Evolutionary conservation across 2,113 vertebrate genomes (phyloP), one percentile per base, ranked within the genome.

Genomic region (Casuarius casuarius): DNA sequence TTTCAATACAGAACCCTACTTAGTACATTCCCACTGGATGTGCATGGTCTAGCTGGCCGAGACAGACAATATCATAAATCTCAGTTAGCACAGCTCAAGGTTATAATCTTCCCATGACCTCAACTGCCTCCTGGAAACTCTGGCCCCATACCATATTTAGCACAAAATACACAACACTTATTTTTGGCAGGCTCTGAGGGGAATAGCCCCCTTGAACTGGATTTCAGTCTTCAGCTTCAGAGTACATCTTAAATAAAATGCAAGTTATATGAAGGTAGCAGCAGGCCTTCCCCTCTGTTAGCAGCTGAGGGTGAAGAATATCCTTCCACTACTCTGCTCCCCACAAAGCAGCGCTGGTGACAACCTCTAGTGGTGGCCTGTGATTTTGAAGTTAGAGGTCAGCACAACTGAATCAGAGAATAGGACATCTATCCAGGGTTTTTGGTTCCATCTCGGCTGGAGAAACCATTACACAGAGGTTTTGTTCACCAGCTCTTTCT

Each of bases 101-200:
- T 74, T 66, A 54, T 40, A 85, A 52, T 44, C 79, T 86, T 95
- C 68, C 72, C 83, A 77, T 84, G 92, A 94, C 87, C 72, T 90
- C 38, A 3, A 42, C 78, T 93, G 90, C 77, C 33, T 89, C 59
- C 82, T 59, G 48, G 29, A 90, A 96, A 42, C 28, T 76, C 72
- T 88, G 58, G 23, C 21, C 35, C 22, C n/a, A 7, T 46, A 65
- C 90, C 8, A 33, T 63, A 93, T 71, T 96, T 77, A 96, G 87
- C 26, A 66, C 62, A 38, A 89, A 96, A 94, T 62, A 77, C 2
- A 31, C 68, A n/a, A 31, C n/a, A 40, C 7, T 88, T 93, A 54
- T 90, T 88, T 91, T 90, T 71, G 54, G 42, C 67, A 78, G 68
- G 40, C 25, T 74, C 51, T 80, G 83, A 88, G 49, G 5, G 63